Percentiles rank a stretch among this genome's conserved stretches.
phyloP scores from a whole-genome alignment of 1,140 invertebrate genomes.

The Anthonomus grandis region DNA sequence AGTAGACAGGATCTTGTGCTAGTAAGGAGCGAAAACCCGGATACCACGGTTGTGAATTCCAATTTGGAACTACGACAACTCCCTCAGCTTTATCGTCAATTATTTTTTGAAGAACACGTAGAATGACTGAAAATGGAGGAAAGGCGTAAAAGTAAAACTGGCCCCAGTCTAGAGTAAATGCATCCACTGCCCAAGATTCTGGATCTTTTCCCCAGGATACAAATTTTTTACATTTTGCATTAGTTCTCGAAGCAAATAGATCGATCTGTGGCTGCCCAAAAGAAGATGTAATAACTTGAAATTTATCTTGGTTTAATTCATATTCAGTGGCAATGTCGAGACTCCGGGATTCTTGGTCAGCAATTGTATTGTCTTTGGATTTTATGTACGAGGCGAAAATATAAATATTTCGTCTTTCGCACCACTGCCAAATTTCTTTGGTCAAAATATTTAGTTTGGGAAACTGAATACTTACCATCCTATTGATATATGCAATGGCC shows the following conservation, averaged over 20 bases:
- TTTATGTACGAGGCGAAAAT: slow-evolving; percentile 28
- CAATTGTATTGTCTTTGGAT: slow-evolving; percentile 33
- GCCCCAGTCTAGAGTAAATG: slow-evolving; percentile 24
- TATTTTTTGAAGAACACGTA: slow-evolving; percentile 32
- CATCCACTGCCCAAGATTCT: slow-evolving; percentile 25
- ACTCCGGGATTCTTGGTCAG: slow-evolving; percentile 33
- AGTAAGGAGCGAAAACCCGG: slow-evolving; percentile 24
- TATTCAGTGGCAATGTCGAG: slow-evolving; percentile 9
- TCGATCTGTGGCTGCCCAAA: slow-evolving; percentile 32
- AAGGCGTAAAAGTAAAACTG: slow-evolving; percentile 34
- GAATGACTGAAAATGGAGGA: slow-evolving; percentile 31
- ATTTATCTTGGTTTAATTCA: slow-evolving; percentile 2
- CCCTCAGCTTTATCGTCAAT: too few species aligned
- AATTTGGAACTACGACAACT: slow-evolving; percentile 42
- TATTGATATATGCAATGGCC: slow-evolving; percentile 22
- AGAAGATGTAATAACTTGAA: slow-evolving; percentile 14
- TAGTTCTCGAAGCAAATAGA: slow-evolving; percentile 34
- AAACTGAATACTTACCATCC: slow-evolving; percentile 15
- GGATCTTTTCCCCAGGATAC: slow-evolving; percentile 31
- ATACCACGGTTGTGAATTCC: slow-evolving; percentile 39
- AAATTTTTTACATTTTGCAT: slow-evolving; percentile 34
- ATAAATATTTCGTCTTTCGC: slow-evolving; percentile 26
- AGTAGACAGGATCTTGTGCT: slow-evolving; percentile 2
- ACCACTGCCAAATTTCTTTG: slow-evolving; percentile 31
- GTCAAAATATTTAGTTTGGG: slow-evolving; percentile 6